A percentile compares a stretch with the other conserved stretches of the same genome.
Conservation (phyloP, 2,797 vertebrate species). For the Notamacropus eugenii region DNA sequence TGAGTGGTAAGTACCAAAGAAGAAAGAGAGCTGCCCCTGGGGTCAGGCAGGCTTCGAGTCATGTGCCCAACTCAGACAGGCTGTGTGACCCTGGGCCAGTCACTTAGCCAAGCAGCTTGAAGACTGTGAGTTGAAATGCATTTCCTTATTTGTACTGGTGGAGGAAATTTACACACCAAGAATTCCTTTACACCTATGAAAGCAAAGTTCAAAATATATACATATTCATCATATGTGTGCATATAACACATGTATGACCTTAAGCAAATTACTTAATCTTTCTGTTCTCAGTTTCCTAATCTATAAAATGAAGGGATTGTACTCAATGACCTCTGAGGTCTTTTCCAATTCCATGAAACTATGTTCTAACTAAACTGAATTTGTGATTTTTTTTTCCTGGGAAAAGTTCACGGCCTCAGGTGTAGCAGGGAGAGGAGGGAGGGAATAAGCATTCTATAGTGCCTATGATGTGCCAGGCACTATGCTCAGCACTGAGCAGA, state of each 20-base stretch:
- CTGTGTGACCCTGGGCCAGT: background rate
- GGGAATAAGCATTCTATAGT: background rate
- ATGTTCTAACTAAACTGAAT: conserved; percentile 3
- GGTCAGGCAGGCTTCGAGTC: background rate
- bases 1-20: background rate
- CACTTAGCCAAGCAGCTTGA: background rate
- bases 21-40: background rate
- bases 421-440: background rate
- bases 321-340: background rate
- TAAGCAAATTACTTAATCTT: background rate
- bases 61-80: background rate
- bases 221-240: background rate
- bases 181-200: background rate
- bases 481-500: background rate
- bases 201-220: background rate
- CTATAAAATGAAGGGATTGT: background rate
- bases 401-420: background rate
- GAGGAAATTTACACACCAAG: background rate
- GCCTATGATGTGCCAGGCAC: background rate
- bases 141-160: background rate
- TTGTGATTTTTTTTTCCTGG: background rate
- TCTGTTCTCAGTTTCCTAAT: background rate
- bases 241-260: background rate
- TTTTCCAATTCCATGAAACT: background rate
- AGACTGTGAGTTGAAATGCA: background rate